Conservation (phyloP, 1,140 invertebrate genomes). For the Panagrolaimus sp. region DNA sequence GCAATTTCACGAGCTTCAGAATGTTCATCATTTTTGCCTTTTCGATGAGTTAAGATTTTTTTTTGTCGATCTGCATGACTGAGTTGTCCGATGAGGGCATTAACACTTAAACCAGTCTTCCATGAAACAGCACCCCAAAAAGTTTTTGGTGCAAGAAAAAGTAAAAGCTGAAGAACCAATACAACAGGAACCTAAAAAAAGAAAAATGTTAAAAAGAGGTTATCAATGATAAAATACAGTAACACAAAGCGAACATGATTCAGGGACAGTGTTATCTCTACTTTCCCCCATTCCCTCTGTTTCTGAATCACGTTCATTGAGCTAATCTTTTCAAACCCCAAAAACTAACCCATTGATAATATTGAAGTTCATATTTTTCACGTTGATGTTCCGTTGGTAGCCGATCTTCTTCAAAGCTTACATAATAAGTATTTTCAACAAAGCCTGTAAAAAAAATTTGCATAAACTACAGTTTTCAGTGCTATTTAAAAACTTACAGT, state of each 20-base stretch:
- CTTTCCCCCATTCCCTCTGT: too few species aligned
- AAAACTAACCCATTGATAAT: constrained; percentile 23
- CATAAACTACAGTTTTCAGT: too few species aligned
- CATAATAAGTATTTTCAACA: constrained; percentile 40
- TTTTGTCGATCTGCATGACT: background rate
- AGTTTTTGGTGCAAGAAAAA: constrained; percentile 33
- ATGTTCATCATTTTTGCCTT: background rate
- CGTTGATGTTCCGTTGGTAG: constrained; percentile 25
- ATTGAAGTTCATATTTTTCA: constrained; percentile 27
- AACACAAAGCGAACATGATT: too few species aligned
- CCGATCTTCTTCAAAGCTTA: constrained; percentile 23
- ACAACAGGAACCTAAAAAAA: constrained; percentile 23
- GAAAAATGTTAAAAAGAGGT: too few species aligned
- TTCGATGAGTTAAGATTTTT: background rate
- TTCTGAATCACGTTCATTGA: too few species aligned
- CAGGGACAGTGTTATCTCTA: too few species aligned
- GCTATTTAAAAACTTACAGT: constrained; percentile 19
- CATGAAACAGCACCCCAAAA: constrained; percentile 24
- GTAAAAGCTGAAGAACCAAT: constrained; percentile 24
- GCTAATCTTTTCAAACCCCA: too few species aligned
- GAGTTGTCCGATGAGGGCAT: background rate
- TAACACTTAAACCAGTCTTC: background rate
- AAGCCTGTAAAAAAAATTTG: constrained; percentile 23
- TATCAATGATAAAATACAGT: too few species aligned
- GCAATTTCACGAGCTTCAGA: background rate